Percentiles rank a stretch among this genome's conserved stretches.
phyloP scores from a whole-genome alignment of 1,140 invertebrate species.

The Heliconius hewitsoni region DNA sequence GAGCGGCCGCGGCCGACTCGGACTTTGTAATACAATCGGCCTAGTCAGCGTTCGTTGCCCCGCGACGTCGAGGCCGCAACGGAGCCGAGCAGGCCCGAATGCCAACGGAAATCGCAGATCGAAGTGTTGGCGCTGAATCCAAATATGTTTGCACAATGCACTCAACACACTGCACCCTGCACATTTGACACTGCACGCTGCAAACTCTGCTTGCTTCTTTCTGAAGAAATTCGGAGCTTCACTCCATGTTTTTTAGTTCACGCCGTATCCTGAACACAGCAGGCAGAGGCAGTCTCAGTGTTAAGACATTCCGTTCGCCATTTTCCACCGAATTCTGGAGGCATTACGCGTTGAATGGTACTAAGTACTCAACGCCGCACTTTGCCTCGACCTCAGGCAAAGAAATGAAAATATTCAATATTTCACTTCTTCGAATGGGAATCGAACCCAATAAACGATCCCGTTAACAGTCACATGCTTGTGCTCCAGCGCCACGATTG shows the following conservation, averaged over 20 bases:
- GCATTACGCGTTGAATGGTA: too few relatives aligned
- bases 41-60: constrained; percentile 79
- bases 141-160: constrained; percentile 42
- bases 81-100: constrained; percentile 54
- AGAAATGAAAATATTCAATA: too few relatives aligned
- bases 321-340: too few relatives aligned
- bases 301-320: too few relatives aligned
- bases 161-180: not conserved
- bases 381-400: too few relatives aligned
- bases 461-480: too few relatives aligned
- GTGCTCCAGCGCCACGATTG: too few relatives aligned
- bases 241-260: not conserved
- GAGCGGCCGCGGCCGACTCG: constrained; percentile 72
- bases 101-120: constrained; percentile 51
- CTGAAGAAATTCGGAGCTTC: not conserved
- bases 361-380: too few relatives aligned
- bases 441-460: too few relatives aligned
- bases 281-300: too few relatives aligned
- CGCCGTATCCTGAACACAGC: too few relatives aligned
- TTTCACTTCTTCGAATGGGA: too few relatives aligned
- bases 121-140: constrained; percentile 44
- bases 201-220: not conserved
- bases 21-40: constrained; percentile 80
- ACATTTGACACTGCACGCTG: not conserved
- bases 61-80: constrained; percentile 65